Base-by-base conservation (phyloP, 2,888 invertebrate species). In the Carabus problematicus region DNA sequence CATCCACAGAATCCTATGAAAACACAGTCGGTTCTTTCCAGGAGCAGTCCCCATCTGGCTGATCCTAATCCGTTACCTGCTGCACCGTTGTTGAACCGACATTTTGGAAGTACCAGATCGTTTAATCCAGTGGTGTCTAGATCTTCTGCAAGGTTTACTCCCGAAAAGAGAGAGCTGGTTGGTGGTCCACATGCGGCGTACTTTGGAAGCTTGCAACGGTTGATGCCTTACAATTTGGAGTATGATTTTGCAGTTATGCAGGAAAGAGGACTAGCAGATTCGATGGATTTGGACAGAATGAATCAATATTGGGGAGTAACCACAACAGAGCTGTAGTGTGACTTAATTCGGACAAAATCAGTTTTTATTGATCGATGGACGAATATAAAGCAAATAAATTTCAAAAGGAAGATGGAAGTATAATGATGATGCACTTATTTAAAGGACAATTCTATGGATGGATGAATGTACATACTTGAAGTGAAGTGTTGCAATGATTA, bases 221-320 rank as follows among this genome's bases (percentile, higher is more conserved):
- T 94, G 16, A 92, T 93, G 91, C 93, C 93, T 64, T 92, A 92
- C 76, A 89, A 89, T 80, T 85, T 93, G 76, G 93, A 93, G 77
- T 93, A 93, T 76, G 93, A 93, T 80, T 93, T 93, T 80, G 89
- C 91, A 45, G 89, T 92, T 29, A 92, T 92, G 79, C 91, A 92
- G 77, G 94, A 94, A 78, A 86, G 92, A 74, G 85, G 87, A 42
- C 85, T 87, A 63, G 85, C 89, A 74, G 93, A 94, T 77, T 93
- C 92, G 0, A 81, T 91, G 72, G 94, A 94, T 77, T 87, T 92
- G 72, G 93, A 94, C 77, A 86, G 94, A 64, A 93, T 94, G 91
- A 91, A 93, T 75, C 93, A 94, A 76, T 94, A 94, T 81, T 94
- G 94, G 94, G 94, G 93, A 61, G 93, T 94, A 55, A 93, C 94